phyloP scores from a whole-genome alignment of 2,888 invertebrate genomes.

The Yponomeuta cagnagella region DNA sequence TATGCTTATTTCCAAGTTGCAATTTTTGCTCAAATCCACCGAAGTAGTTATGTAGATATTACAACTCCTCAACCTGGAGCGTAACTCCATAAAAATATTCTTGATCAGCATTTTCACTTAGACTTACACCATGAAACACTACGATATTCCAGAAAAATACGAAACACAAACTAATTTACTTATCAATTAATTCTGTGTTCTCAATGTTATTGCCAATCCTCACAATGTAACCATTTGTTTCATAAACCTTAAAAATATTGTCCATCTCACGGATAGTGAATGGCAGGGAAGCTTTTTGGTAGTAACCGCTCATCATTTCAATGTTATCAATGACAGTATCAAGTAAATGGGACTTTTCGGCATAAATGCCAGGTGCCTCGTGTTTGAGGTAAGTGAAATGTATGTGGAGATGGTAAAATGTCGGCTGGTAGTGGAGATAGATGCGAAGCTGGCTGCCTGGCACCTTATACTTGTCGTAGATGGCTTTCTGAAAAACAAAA shows the following conservation, averaged over 20 bases:
- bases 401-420: constrained; percentile 97
- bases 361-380: constrained; percentile 88
- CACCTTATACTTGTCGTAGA: constrained; percentile 85
- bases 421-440: constrained; percentile 96
- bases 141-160: neutral
- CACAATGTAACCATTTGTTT: constrained; percentile 72
- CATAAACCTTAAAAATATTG: constrained; percentile 79
- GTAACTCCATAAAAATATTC: constrained; percentile 75
- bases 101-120: constrained; percentile 61
- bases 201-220: constrained; percentile 47
- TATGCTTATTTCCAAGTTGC: constrained; percentile 65
- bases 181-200: constrained; percentile 43
- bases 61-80: constrained; percentile 76
- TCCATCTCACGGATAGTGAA: constrained; percentile 88
- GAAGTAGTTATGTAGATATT: constrained; percentile 75
- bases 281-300: constrained; percentile 86
- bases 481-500: constrained; percentile 77
- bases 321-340: constrained; percentile 94
- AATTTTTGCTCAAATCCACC: constrained; percentile 55
- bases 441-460: constrained; percentile 82
- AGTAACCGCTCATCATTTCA: constrained; percentile 87
- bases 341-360: constrained; percentile 91
- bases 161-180: constrained; percentile 27
- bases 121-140: neutral
- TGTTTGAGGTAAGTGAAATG: constrained; percentile 90